Evolutionary conservation across 2,888 invertebrate genomes (phyloP), one percentile per base, ranked within the genome.

Genomic region (Argyresthia albistria): DNA sequence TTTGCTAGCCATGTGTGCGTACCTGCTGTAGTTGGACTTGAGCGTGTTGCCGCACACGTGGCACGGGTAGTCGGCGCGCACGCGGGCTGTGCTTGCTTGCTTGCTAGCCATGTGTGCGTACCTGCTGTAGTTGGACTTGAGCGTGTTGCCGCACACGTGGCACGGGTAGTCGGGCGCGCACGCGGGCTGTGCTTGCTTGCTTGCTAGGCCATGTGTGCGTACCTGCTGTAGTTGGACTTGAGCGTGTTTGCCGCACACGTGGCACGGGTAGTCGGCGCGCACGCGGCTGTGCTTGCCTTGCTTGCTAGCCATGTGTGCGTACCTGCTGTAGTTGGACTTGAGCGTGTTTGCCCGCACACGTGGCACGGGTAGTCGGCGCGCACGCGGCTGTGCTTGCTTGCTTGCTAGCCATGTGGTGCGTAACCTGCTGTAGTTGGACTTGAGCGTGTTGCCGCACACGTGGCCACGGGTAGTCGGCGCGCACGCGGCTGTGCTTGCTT

Each of bases 321-420:
- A 69, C 9, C 77, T 62, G 8, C 76, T 79, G 46, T 82, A 80
- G 56, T 82, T 84, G 0, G 80, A 81, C 56, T 81, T 80, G 39
- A 89, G 79, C 1, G 60, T 66, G 54, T 87, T 87, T 0, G 81
- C 86, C 48, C 89, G 89, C 0, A 83, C 76, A n/a, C 1, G 81
- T 76, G 56, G 91, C 91, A n/a, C n/a, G n/a, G 0, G 79, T 60
- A 77, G 80, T 0, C 63, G 82, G 12, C 86, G 1, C 87, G 88
- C 0, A 80, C 66, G 8, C 63, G 46, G 54, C 73, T 71, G 35
- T 56, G 57, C 7, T 45, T 36, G 4, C 46, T 50, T 15, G 45
- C 43, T 57, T 77, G 73, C 45, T 61, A 67, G 10, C 59, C 61
- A 12, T 69, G 54, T 25, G n/a, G 25, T 25, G 25, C 25, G 2